phyloP scores from a whole-genome alignment of 2,888 invertebrate genomes.

The Catocala nupta region DNA sequence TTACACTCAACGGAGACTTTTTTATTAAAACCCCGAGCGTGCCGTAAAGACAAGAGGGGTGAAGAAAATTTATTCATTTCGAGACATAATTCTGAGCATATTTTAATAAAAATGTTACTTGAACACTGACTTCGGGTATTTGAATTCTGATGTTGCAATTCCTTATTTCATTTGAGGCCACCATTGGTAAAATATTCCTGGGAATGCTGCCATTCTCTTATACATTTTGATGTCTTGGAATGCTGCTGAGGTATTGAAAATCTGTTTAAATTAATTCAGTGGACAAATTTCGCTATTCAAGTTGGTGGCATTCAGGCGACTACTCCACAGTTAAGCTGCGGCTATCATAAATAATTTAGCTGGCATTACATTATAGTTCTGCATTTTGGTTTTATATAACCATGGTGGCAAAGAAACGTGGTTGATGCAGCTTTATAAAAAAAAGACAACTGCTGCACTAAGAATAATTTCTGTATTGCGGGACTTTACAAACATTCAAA shows the following conservation, averaged over 20 bases:
- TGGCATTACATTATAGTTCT: no score
- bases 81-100: constrained; percentile 74
- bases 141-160: constrained; percentile 60
- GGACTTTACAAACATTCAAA: no score
- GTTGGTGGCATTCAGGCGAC: neutral
- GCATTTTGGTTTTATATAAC: no score
- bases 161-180: constrained; percentile 38
- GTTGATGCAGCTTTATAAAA: no score
- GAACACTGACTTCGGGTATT: constrained; percentile 45
- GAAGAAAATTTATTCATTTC: constrained; percentile 77
- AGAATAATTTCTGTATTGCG: no score
- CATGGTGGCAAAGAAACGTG: no score
- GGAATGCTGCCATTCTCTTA: constrained; percentile 6
- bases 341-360: no score
- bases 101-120: constrained; percentile 74
- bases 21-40: constrained; percentile 68
- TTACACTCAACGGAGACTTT: constrained; percentile 62
- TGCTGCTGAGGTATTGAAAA: constrained; percentile 2
- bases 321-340: no score
- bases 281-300: neutral
- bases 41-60: constrained; percentile 69
- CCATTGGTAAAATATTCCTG: constrained; percentile 7
- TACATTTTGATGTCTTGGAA: constrained; percentile 5
- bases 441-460: no score
- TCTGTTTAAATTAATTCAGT: constrained; percentile 1